These are phyloP conservation scores for Empis stercorea DNA, from an alignment of 2,888 invertebrate genomes.

Conservation along the genomic window DNA sequence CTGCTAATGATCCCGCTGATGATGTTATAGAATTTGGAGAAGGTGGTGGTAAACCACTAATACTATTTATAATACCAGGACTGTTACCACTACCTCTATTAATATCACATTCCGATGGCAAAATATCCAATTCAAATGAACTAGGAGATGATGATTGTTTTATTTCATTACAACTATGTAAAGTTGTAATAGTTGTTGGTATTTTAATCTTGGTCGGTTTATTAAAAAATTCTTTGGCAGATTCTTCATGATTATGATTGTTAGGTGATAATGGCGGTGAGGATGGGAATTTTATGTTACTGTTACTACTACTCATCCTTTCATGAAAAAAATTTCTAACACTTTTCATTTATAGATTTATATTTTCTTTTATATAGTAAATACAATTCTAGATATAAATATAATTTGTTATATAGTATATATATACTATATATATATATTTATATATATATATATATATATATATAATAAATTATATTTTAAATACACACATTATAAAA, in stretches of 20 bases:
- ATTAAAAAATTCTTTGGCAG: too few species aligned
- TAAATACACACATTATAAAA: too few species aligned
- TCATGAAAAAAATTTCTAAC: conserved; percentile 34
- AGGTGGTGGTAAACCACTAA: conserved; percentile 4
- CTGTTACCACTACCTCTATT: background rate
- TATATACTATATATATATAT: too few species aligned
- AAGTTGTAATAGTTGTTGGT: background rate
- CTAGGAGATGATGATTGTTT: background rate
- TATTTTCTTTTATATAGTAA: background rate
- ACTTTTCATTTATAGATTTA: conserved; percentile 26
- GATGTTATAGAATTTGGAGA: conserved; percentile 12
- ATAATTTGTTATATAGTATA: too few species aligned
- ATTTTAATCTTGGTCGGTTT: background rate
- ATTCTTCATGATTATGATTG: background rate
- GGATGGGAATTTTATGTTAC: conserved; percentile 6
- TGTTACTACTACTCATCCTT: conserved; percentile 24
- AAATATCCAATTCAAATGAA: background rate
- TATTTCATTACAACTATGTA: background rate
- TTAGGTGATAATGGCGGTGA: background rate
- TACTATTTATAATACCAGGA: conserved; percentile 7
- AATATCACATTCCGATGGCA: background rate
- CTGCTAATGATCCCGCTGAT: conserved; percentile 11
- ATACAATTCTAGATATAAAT: too few species aligned
- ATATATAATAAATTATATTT: too few species aligned
- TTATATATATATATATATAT: too few species aligned